Percentiles rank a stretch among this genome's conserved stretches.
These are phyloP conservation scores for Numenius arquata DNA, from an alignment of 2,113 vertebrate species.

Conservation along the genomic window DNA sequence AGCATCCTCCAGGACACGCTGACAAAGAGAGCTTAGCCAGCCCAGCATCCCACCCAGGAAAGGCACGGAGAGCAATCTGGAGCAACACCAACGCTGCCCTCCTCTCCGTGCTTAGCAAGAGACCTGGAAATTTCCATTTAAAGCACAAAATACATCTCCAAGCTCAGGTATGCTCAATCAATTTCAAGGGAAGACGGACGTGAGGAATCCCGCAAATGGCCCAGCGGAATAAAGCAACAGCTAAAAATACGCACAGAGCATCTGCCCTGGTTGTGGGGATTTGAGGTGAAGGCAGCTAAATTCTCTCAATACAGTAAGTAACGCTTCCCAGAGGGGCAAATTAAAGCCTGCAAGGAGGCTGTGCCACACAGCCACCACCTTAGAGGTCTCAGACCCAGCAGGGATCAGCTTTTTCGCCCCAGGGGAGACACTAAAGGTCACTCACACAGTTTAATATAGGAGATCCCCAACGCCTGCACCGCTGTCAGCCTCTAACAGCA, in stretches of 20 bases:
- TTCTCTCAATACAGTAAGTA: background rate
- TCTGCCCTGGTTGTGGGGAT: background rate
- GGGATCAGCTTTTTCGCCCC: background rate
- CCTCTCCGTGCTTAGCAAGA: background rate
- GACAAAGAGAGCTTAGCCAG: background rate
- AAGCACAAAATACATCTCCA: background rate
- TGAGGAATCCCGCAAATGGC: background rate
- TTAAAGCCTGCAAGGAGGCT: background rate
- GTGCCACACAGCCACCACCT: background rate
- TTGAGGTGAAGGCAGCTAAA: background rate
- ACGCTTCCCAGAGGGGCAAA: background rate
- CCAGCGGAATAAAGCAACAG: background rate
- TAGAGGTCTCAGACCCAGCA: background rate
- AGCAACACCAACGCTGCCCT: background rate
- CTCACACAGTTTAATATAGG: background rate
- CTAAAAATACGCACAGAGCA: background rate
- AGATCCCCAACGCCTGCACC: background rate
- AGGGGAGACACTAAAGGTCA: background rate
- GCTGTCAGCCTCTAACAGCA: background rate
- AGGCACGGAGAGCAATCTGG: background rate
- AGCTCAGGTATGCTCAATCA: background rate
- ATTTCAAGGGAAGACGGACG: background rate
- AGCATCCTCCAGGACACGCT: background rate
- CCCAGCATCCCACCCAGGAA: background rate
- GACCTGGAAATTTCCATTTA: background rate